A percentile compares a stretch with the other conserved stretches of the same genome.
phyloP scores from a whole-genome alignment of 2,113 vertebrate genomes.

The Podocnemis expansa region DNA sequence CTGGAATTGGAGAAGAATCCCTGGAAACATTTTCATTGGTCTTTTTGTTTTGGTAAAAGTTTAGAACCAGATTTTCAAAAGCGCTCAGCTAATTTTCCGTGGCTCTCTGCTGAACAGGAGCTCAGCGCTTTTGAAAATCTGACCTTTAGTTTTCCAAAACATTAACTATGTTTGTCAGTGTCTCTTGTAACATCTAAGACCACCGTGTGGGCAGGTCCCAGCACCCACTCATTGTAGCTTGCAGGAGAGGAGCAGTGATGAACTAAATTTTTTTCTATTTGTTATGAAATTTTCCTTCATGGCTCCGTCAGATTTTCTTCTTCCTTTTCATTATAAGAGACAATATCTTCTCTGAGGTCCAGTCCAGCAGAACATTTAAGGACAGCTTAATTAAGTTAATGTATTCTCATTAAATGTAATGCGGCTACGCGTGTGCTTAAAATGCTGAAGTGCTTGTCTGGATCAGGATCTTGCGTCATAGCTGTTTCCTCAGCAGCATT shows the following conservation, averaged over 20 bases:
- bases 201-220: rapidly evolving
- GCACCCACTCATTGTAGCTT: background rate
- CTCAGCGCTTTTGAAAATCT: background rate
- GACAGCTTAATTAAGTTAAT: background rate
- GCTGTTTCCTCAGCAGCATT: background rate
- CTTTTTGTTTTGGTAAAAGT: constrained; percentile 18
- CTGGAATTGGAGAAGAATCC: background rate
- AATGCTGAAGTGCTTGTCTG: background rate
- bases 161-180: background rate
- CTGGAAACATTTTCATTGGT: background rate
- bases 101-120: background rate
- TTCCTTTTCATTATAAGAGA: background rate
- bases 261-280: background rate
- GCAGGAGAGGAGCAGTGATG: background rate
- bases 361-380: constrained; percentile 8
- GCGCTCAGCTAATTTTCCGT: background rate
- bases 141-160: background rate
- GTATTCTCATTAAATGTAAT: background rate
- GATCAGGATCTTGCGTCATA: background rate
- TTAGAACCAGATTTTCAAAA: background rate
- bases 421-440: background rate
- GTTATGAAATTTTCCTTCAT: background rate
- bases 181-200: background rate
- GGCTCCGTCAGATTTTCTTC: background rate
- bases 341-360: background rate